These are phyloP conservation scores for Andrena trimmerana DNA, from an alignment of 2,888 invertebrate species.

Conservation along the genomic window DNA sequence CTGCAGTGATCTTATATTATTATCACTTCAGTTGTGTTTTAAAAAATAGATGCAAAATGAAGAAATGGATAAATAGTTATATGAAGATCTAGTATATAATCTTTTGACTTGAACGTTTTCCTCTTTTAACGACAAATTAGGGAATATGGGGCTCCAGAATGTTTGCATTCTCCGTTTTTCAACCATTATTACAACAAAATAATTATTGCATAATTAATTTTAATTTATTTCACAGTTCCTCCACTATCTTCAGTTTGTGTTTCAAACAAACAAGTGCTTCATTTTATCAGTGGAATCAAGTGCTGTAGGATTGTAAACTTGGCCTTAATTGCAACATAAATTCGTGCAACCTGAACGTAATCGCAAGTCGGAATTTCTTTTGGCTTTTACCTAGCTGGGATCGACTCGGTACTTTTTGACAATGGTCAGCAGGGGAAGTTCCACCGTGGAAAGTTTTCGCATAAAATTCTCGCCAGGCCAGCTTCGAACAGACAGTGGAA, in stretches of 20 bases:
- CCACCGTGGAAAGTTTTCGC: slow-evolving; percentile 23
- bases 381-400: not conserved
- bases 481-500: slow-evolving; percentile 38
- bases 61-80: no score
- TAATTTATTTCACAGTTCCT: not conserved
- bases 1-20: no score
- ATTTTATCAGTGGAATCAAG: no score
- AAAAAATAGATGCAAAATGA: no score
- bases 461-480: slow-evolving; percentile 34
- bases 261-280: no score
- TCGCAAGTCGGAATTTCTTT: not conserved
- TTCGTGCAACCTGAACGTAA: not conserved
- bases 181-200: not conserved
- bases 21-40: no score
- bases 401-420: slow-evolving; percentile 17
- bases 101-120: not conserved
- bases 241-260: no score
- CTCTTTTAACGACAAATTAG: not conserved
- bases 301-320: no score
- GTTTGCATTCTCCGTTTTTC: not conserved
- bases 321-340: not conserved
- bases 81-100: no score
- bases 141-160: not conserved
- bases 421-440: slow-evolving; percentile 18
- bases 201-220: not conserved